These are phyloP conservation scores for Leptocoma aspasia DNA, from an alignment of 2,113 vertebrate species.

Conservation along the genomic window DNA sequence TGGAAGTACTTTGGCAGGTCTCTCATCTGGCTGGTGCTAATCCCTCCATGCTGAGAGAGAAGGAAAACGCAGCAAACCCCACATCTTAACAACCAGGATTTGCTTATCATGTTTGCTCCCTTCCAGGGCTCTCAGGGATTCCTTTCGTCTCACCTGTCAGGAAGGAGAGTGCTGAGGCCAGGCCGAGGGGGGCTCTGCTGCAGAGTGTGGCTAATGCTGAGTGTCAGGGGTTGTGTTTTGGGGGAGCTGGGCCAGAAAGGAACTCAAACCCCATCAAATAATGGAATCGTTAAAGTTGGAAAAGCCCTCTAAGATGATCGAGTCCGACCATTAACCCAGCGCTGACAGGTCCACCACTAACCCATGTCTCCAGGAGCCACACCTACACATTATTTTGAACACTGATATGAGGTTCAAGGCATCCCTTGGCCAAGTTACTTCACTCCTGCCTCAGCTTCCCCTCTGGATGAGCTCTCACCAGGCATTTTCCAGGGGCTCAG, in stretches of 20 bases:
- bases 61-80: not conserved
- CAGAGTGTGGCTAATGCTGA: not conserved
- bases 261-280: not conserved
- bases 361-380: not conserved
- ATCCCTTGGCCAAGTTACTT: not conserved
- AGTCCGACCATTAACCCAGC: not conserved
- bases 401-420: not conserved
- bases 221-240: not conserved
- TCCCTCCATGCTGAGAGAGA: not conserved
- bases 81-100: not conserved
- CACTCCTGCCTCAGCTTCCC: not conserved
- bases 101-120: not conserved
- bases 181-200: not conserved
- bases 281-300: not conserved
- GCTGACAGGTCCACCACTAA: not conserved
- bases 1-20: not conserved
- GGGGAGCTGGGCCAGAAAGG: not conserved
- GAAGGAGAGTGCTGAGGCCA: fast-evolving
- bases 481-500: not conserved
- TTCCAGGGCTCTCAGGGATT: not conserved
- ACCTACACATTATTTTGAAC: not conserved
- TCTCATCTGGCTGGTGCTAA: not conserved
- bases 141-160: not conserved
- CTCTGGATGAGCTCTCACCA: not conserved
- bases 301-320: not conserved